Evolutionary conservation across 2,113 vertebrate genomes (phyloP).

Genomic region (Centrocercus urophasianus): DNA sequence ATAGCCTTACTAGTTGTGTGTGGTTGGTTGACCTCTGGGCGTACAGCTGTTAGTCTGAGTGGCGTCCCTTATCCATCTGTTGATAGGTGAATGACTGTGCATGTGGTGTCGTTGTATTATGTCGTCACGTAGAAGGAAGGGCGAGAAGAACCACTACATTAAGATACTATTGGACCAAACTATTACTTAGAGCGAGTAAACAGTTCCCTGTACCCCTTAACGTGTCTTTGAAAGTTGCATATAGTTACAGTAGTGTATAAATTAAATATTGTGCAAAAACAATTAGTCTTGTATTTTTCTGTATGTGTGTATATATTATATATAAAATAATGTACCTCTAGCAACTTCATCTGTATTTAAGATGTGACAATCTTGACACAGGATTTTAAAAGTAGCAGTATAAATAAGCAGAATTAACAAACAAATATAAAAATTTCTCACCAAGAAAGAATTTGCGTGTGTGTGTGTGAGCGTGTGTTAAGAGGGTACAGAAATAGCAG

Average conservation of each 20-base stretch:
- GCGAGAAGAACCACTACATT: slow-evolving; percentile 82
- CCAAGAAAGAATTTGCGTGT: slow-evolving; percentile 30
- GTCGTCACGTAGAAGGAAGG: slow-evolving; percentile 77
- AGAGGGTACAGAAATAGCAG: slow-evolving; percentile 72
- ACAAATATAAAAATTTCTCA: slow-evolving; percentile 51
- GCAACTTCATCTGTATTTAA: slow-evolving; percentile 82
- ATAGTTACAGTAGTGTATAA: slow-evolving; percentile 93
- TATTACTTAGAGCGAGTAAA: slow-evolving; percentile 84
- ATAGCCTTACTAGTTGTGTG: slow-evolving; percentile 90
- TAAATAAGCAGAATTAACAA: slow-evolving; percentile 63
- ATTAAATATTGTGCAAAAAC: slow-evolving; percentile 90
- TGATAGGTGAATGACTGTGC: slow-evolving; percentile 89
- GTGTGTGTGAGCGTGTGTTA: slow-evolving; percentile 36
- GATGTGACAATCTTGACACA: slow-evolving; percentile 82
- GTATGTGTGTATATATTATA: slow-evolving; percentile 84
- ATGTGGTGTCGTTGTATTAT: slow-evolving; percentile 88
- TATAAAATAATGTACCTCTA: slow-evolving; percentile 82
- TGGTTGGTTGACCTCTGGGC: slow-evolving; percentile 78
- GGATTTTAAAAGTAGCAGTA: slow-evolving; percentile 72
- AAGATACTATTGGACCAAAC: slow-evolving; percentile 91
- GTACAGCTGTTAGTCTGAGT: slow-evolving; percentile 80
- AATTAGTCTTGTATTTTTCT: slow-evolving; percentile 87
- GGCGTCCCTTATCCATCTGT: slow-evolving; percentile 82
- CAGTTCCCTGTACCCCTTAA: slow-evolving; percentile 81
- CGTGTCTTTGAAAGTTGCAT: slow-evolving; percentile 87